phyloP scores from a whole-genome alignment of 2,113 vertebrate genomes.

The Acanthisitta chloris region DNA sequence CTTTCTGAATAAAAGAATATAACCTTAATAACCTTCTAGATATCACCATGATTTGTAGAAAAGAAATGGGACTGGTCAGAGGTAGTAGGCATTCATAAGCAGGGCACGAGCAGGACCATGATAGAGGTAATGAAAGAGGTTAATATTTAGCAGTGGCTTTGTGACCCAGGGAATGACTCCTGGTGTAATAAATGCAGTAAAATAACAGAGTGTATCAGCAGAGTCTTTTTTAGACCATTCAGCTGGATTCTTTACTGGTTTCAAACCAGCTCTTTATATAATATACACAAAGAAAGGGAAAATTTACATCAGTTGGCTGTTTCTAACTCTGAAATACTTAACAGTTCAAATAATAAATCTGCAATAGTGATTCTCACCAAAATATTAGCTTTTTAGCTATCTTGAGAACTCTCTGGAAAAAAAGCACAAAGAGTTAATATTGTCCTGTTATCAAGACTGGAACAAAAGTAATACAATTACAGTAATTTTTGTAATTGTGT shows the following conservation, averaged over 20 bases:
- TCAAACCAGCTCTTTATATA: neutral
- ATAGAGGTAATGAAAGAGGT: neutral
- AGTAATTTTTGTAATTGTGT: neutral
- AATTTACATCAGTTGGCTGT: neutral
- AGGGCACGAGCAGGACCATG: neutral
- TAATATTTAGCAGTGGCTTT: neutral
- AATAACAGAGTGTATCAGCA: neutral
- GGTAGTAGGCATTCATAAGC: neutral
- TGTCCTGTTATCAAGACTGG: neutral
- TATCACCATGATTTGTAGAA: neutral
- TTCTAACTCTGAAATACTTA: neutral
- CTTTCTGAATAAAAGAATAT: conserved; percentile 34
- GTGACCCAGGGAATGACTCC: neutral
- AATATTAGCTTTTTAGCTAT: neutral
- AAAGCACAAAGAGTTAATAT: neutral
- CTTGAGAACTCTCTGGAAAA: neutral
- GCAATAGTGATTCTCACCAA: neutral
- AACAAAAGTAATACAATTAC: neutral
- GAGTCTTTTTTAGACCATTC: neutral
- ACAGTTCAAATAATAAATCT: neutral
- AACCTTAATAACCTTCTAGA: conserved; percentile 4
- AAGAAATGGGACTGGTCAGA: neutral
- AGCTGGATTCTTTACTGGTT: neutral
- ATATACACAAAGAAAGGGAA: neutral
- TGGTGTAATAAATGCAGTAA: neutral